Evolutionary conservation across 1,140 invertebrate genomes (phyloP).

Genomic region (Sitobion miscanthi): DNA sequence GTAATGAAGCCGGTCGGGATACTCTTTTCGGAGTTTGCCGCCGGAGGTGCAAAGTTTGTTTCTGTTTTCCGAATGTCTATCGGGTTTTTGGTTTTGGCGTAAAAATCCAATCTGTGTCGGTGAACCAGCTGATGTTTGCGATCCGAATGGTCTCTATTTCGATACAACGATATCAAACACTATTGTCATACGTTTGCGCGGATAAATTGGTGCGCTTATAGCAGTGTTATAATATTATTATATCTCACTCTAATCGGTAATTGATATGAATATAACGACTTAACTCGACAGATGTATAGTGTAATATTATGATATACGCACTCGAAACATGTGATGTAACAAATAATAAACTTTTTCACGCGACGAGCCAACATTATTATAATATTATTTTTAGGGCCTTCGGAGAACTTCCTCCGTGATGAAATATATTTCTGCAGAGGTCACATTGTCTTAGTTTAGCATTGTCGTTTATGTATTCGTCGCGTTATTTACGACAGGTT

Average conservation of each 20-base stretch:
- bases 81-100: not conserved
- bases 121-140: too few relatives aligned
- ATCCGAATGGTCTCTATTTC: not conserved
- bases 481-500: conserved; percentile 48
- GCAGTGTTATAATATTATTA: too few relatives aligned
- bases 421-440: conserved; percentile 39
- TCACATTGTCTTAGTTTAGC: conserved; percentile 48
- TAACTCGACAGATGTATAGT: too few relatives aligned
- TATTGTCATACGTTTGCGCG: rapidly evolving
- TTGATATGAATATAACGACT: too few relatives aligned
- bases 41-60: not conserved
- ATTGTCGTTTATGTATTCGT: conserved; percentile 40
- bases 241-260: too few relatives aligned
- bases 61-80: not conserved
- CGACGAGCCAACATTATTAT: conserved; percentile 20
- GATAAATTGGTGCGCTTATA: too few relatives aligned
- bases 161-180: not conserved
- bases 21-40: not conserved
- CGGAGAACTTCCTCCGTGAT: conserved; percentile 35
- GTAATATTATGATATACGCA: not conserved
- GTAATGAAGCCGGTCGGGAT: not conserved
- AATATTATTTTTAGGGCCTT: conserved; percentile 35
- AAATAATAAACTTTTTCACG: conserved; percentile 7
- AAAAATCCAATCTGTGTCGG: not conserved
- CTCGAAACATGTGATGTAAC: not conserved